Evolutionary conservation across 2,113 vertebrate species (phyloP), one percentile per base, ranked within the genome.

Genomic region (Crotalus helleri): DNA sequence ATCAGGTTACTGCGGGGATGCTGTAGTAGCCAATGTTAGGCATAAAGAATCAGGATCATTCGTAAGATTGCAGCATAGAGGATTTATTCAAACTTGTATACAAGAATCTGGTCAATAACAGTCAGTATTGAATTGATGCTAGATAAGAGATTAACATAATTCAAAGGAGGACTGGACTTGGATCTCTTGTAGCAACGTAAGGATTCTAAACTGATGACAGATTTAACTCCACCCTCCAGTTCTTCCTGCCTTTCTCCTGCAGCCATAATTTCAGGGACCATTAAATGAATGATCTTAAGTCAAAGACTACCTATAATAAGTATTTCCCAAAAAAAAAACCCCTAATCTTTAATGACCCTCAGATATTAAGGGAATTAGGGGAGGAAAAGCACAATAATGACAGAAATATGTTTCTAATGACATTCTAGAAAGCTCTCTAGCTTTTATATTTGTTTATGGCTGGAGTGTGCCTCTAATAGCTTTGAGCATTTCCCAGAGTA

Each of bases 401-500:
- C 92, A 55, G 39, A 55, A 64, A 93, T 89, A 93, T 85, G 64
- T 61, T 53, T 61, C 90, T 89, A 54, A 93, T 89, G 59, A 89
- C 88, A 91, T 88, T 54, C 54, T 88, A 81, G 88, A 54, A 93
- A 39, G 86, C 51, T 87, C 81, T 91, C n/a, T 69, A 29, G 39
- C 46, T 11, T 55, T 90, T n/a, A 57, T 6, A 44, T 92, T 86
- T 93, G 61, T 90, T 92, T 88, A 87, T 87, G 59, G n/a, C 88
- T 81, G 23, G 59, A 88, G 61, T 81, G 17, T 55, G 39, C 54
- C 57, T 58, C 7, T 90, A 81, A 58, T 86, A 58, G 53, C n/a
- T 58, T 88, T 33, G 88, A 61, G 29, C 74, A 90, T 87, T 87
- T 69, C 57, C 88, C 90, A 88, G 46, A 69, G 11, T 53, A 19